These are phyloP conservation scores for Ursus arctos DNA, from an alignment of 2,113 vertebrate genomes.

Conservation along the genomic window DNA sequence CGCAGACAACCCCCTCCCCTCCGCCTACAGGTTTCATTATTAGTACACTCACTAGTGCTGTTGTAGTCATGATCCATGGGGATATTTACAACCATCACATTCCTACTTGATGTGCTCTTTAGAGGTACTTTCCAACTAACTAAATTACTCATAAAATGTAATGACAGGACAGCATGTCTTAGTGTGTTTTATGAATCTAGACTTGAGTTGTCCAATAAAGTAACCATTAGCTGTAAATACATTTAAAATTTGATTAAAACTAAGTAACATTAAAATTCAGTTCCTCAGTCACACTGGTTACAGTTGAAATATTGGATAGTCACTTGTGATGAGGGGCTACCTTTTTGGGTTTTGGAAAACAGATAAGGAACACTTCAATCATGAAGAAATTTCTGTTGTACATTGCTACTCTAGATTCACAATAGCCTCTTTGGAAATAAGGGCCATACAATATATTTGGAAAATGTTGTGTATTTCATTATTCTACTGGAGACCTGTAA, in stretches of 20 bases:
- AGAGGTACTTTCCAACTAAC: background rate
- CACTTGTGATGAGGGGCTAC: background rate
- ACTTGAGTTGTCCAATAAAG: background rate
- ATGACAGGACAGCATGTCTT: background rate
- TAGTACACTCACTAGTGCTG: background rate
- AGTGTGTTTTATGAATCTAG: background rate
- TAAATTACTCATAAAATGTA: background rate
- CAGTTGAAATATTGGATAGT: background rate
- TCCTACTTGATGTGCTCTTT: background rate
- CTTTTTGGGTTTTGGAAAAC: background rate
- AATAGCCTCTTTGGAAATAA: background rate
- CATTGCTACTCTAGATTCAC: background rate
- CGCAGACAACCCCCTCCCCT: background rate
- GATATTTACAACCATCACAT: background rate
- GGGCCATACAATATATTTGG: background rate
- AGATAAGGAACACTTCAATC: background rate
- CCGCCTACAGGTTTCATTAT: accelerated
- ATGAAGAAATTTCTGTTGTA: background rate
- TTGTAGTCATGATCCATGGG: background rate
- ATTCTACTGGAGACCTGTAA: background rate
- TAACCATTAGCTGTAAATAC: background rate
- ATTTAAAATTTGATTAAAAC: slow-evolving; percentile 31
- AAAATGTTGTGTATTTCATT: background rate
- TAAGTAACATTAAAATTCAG: background rate
- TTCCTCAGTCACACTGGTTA: background rate